Evolutionary conservation across 1,140 invertebrate genomes (phyloP).

Genomic region (Temnothorax curvispinosus): DNA sequence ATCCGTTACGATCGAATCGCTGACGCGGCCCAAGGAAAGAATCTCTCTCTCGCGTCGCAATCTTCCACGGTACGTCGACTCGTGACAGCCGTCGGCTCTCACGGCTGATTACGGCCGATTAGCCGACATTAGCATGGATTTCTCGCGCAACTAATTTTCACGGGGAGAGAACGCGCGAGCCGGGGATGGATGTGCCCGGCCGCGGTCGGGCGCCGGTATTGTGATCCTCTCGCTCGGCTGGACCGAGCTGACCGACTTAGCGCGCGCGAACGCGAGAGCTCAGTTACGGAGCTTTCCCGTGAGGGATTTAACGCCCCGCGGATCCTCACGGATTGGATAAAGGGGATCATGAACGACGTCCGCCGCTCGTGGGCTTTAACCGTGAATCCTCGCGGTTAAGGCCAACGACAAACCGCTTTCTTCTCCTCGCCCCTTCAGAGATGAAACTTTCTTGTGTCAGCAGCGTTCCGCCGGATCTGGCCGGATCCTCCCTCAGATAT

Average conservation of each 20-base stretch:
- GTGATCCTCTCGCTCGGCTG: slow-evolving; percentile 75
- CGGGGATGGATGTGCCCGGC: slow-evolving; percentile 33
- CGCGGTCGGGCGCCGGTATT: slow-evolving; percentile 63
- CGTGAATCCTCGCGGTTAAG: slow-evolving; percentile 73
- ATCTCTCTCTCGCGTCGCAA: not conserved
- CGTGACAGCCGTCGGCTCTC: slow-evolving; percentile 46
- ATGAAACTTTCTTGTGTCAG: slow-evolving; percentile 53
- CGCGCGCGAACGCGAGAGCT: slow-evolving; percentile 63
- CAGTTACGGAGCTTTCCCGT: slow-evolving; percentile 70
- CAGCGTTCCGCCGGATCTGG: slow-evolving; percentile 32
- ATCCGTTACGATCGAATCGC: slow-evolving; percentile 12
- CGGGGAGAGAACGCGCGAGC: not conserved
- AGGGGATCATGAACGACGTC: slow-evolving; percentile 68
- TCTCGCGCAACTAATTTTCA: slow-evolving; percentile 74
- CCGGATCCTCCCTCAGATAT: slow-evolving; percentile 44
- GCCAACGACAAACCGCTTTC: slow-evolving; percentile 72
- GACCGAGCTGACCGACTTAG: slow-evolving; percentile 78
- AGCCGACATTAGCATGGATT: slow-evolving; percentile 73
- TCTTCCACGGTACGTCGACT: not conserved
- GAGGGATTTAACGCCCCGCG: slow-evolving; percentile 81
- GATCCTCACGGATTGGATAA: slow-evolving; percentile 72
- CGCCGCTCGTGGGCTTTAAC: slow-evolving; percentile 66
- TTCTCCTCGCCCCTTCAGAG: slow-evolving; percentile 38
- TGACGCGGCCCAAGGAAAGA: not conserved
- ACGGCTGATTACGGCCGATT: slow-evolving; percentile 65